Conservation (phyloP, 2,888 invertebrate genomes). For the Dichetophora obliterata region DNA sequence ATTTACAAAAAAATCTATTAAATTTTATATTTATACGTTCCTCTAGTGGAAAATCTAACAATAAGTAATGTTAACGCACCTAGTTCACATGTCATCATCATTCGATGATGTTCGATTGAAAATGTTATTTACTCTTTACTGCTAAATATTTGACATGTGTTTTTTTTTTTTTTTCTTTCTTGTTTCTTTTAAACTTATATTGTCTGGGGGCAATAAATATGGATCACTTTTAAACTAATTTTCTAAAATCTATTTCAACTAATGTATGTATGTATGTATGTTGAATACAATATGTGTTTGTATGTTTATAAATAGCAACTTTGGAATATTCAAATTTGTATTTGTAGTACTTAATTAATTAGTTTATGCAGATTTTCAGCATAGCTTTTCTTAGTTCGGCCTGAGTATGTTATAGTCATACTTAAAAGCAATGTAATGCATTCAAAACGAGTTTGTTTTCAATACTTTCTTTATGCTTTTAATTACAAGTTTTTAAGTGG, state of each 20-base stretch:
- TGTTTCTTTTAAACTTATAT: background rate
- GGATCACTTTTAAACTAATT: constrained; percentile 64
- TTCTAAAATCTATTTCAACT: constrained; percentile 38
- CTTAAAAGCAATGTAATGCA: background rate
- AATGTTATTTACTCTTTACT: too few relatives aligned
- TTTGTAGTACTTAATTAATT: constrained; percentile 1
- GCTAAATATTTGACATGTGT: background rate
- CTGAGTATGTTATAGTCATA: background rate
- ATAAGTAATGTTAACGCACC: background rate
- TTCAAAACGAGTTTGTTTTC: background rate
- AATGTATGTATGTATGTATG: background rate
- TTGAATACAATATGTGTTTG: background rate
- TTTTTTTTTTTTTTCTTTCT: background rate
- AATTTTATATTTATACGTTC: background rate
- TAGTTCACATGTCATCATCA: background rate
- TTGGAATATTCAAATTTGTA: background rate
- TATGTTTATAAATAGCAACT: constrained; percentile 1
- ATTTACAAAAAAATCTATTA: constrained; percentile 53
- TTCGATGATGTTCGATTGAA: background rate
- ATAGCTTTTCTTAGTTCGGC: constrained; percentile 8
- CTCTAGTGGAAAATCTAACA: background rate
- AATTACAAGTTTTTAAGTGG: background rate
- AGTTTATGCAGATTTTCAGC: background rate
- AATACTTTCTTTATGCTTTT: constrained; percentile 18
- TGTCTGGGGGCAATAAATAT: constrained; percentile 59